Base-by-base conservation (phyloP, 2,797 vertebrate species). In the Valencia hispanica region DNA sequence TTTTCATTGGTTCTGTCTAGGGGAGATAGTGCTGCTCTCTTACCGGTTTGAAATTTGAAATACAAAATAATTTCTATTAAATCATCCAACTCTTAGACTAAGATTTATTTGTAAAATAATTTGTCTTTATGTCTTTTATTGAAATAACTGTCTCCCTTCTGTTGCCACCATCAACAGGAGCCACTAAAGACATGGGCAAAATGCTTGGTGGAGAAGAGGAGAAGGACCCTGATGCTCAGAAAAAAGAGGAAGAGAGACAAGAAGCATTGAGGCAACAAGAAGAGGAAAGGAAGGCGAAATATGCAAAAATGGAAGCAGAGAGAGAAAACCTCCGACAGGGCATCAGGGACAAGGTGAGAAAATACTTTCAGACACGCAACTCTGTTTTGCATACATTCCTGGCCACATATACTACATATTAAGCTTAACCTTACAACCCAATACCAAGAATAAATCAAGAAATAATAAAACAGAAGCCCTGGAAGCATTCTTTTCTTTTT, bases 161-260 rank as follows among this genome's bases (percentile, higher is more conserved):
- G 0, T 25, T 30, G 9, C 27, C 1, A 32, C 9, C 25, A 80
- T 14, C 45, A 74, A 86, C 92, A 99, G 98, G 98, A 85, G 98
- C 98, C 90, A 99, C 98, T 92, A 99, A 99, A 94, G 98, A 99
- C 94, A 98, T 99, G 98, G 98, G 97, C 2, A 99, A 99, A 93
- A 99, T 99, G 98, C 93, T 99, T 0, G 97, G 98, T 25, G 98
- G 97, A 0, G 97, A 99, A 72, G 97, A 99, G 88, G 97, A 99
- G 91, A 99, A 99, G 91, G 98, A 99, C 84, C 98, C 98, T 0
- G 98, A 99, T 70, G 98, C 98, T 0, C 96, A 96, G 86, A 99
- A 99, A 43, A 99, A 99, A 81, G 97, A 99, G 83, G 98, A 99
- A 78, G 98, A 99, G 81, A 92, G 97, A 17, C 97, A 98, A 94